Evolutionary conservation across 2,113 vertebrate genomes (phyloP).

Genomic region (Eonycteris spelaea): DNA sequence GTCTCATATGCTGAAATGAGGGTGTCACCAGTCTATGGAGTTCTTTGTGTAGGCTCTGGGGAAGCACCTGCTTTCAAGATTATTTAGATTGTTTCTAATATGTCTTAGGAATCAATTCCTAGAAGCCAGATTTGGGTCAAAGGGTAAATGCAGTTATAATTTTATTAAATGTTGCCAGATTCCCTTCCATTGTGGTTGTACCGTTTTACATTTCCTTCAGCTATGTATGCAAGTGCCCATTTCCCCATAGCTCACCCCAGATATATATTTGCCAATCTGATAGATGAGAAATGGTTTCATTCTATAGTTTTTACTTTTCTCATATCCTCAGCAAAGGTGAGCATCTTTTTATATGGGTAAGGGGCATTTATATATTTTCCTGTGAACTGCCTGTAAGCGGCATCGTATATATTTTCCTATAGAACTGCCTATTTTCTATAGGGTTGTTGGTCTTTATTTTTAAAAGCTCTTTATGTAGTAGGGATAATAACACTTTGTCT

Average conservation of each 20-base stretch:
- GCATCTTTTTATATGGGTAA: neutral
- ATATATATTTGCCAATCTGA: neutral
- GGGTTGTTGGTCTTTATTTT: neutral
- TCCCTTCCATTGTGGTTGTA: neutral
- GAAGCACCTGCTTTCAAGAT: neutral
- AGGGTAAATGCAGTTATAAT: neutral
- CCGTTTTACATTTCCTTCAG: neutral
- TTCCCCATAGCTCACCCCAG: neutral
- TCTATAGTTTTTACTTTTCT: neutral
- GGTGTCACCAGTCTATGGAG: neutral
- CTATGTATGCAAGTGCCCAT: neutral
- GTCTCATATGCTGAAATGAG: neutral
- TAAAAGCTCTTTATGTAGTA: neutral
- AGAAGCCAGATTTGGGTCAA: neutral
- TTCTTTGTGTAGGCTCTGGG: neutral
- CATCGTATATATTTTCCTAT: constrained; percentile 20
- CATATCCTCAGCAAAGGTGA: neutral
- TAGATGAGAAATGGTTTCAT: neutral
- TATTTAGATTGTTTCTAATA: neutral
- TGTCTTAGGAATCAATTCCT: constrained; percentile 37
- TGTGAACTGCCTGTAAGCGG: neutral
- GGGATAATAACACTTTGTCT: neutral
- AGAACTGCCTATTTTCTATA: neutral
- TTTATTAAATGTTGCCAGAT: neutral
- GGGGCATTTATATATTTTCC: constrained; percentile 11